These are phyloP conservation scores for Lampris megalopsis DNA, from an alignment of 2,113 vertebrate species.

Conservation along the genomic window DNA sequence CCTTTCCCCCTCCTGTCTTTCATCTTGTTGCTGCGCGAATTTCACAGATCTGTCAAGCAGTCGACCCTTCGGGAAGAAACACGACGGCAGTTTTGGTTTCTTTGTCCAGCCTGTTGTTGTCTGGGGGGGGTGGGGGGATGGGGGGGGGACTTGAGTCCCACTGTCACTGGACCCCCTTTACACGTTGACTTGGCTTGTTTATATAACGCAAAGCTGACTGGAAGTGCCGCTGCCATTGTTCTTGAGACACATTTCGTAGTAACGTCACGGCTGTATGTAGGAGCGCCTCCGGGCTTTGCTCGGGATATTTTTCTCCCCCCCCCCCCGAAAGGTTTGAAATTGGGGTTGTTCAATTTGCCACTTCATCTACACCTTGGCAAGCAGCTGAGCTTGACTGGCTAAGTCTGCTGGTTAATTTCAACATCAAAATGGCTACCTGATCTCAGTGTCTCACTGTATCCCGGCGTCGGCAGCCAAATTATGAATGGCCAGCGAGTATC, in stretches of 20 bases:
- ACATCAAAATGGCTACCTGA: constrained; percentile 82
- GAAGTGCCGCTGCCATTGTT: constrained; percentile 72
- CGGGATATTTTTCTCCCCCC: too few relatives aligned
- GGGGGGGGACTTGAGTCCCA: constrained; percentile 35
- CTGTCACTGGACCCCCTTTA: constrained; percentile 17
- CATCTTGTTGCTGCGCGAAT: constrained; percentile 42
- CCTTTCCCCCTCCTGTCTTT: constrained; percentile 38
- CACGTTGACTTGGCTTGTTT: constrained; percentile 76
- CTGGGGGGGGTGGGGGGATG: background rate
- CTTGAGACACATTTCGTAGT: constrained; percentile 12
- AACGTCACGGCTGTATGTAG: constrained; percentile 20
- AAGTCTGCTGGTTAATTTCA: constrained; percentile 74
- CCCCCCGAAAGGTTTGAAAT: background rate
- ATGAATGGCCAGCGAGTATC: constrained; percentile 17
- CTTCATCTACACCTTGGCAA: constrained; percentile 45
- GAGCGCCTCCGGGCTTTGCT: background rate
- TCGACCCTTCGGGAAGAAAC: constrained; percentile 18
- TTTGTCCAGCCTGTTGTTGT: constrained; percentile 63
- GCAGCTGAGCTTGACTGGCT: constrained; percentile 57
- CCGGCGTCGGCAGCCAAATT: constrained; percentile 49
- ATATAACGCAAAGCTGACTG: constrained; percentile 74
- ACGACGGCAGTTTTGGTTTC: constrained; percentile 32
- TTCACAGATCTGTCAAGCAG: constrained; percentile 16
- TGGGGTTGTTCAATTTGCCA: constrained; percentile 41
- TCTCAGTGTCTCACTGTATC: constrained; percentile 70